Conservation (phyloP, 23 tunicate genomes). For the Diplosoma virens region DNA sequence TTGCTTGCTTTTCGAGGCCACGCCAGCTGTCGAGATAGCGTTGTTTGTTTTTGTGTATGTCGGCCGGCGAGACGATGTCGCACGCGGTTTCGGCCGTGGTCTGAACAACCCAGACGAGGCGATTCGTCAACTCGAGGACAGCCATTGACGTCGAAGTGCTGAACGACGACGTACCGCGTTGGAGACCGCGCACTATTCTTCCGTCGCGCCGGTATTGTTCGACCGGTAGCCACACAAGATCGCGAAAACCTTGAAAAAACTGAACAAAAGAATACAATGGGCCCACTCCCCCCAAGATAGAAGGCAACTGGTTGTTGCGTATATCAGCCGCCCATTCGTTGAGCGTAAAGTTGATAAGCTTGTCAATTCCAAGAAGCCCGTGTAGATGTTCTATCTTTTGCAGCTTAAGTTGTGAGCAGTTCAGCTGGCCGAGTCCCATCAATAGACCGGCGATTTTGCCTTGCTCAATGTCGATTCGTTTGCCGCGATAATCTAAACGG, state of each 20-base stretch:
- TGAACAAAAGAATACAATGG: conserved; percentile 89
- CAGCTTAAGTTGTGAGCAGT: conserved; percentile 73
- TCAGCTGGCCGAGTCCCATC: conserved; percentile 86
- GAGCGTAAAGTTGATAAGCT: conserved; percentile 47
- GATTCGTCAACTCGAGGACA: conserved; percentile 71
- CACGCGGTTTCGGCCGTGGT: conserved; percentile 80
- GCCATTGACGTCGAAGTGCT: conserved; percentile 97
- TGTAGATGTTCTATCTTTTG: conserved; percentile 55
- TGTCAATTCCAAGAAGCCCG: conserved; percentile 79
- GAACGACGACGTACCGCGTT: conserved; percentile 88
- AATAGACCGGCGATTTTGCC: conserved; percentile 86
- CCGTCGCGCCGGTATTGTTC: conserved; percentile 94
- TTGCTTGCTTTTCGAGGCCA: conserved; percentile 46
- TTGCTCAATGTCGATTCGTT: conserved; percentile 69
- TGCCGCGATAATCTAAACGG: conserved; percentile 90
- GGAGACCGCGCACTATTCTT: conserved; percentile 80
- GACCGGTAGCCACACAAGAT: conserved; percentile 82
- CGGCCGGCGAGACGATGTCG: conserved; percentile 77
- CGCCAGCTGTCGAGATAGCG: conserved; percentile 44
- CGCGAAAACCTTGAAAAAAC: conserved; percentile 78
- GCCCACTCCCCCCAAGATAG: conserved; percentile 94
- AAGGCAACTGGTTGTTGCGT: conserved; percentile 79
- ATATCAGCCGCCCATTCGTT: conserved; percentile 94
- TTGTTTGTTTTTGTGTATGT: not conserved
- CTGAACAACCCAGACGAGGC: conserved; percentile 75